Conservation (phyloP, 30 jellyfish, hydroid and myxozoan genomes). For the Aurelia coerulea region DNA sequence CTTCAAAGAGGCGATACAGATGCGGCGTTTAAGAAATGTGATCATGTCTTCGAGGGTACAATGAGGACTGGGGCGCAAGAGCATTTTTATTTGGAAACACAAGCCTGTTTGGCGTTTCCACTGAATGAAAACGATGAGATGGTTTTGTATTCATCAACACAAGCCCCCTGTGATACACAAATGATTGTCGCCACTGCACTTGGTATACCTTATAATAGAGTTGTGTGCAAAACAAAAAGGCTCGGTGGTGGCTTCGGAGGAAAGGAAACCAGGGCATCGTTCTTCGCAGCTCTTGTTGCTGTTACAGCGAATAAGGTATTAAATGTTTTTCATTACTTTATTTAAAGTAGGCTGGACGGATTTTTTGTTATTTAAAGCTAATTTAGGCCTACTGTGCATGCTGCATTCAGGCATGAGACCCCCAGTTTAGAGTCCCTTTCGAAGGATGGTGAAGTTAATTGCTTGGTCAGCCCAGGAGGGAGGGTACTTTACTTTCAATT, state of each 20-base stretch:
- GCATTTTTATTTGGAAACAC: constrained; percentile 43
- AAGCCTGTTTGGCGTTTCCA: constrained; percentile 25
- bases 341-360: too few species aligned
- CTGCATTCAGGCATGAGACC: too few species aligned
- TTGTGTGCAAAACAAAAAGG: constrained; percentile 18
- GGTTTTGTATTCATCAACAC: constrained; percentile 30
- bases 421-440: too few species aligned
- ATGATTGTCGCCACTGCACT: constrained; percentile 24
- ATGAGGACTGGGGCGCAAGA: constrained; percentile 54
- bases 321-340: background rate
- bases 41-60: constrained; percentile 24
- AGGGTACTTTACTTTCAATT: too few species aligned
- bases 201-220: constrained; percentile 13
- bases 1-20: constrained; percentile 6
- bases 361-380: too few species aligned
- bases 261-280: constrained; percentile 26
- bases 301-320: constrained; percentile 41
- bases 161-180: constrained; percentile 14
- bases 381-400: too few species aligned
- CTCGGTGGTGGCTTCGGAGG: constrained; percentile 56
- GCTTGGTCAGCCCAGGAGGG: too few species aligned
- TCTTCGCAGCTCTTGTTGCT: constrained; percentile 38
- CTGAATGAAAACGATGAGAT: constrained; percentile 34
- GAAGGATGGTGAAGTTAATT: too few species aligned
- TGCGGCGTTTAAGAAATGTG: constrained; percentile 32